Evolutionary conservation across 2,888 invertebrate genomes (phyloP).

Genomic region (Malacosoma neustria): DNA sequence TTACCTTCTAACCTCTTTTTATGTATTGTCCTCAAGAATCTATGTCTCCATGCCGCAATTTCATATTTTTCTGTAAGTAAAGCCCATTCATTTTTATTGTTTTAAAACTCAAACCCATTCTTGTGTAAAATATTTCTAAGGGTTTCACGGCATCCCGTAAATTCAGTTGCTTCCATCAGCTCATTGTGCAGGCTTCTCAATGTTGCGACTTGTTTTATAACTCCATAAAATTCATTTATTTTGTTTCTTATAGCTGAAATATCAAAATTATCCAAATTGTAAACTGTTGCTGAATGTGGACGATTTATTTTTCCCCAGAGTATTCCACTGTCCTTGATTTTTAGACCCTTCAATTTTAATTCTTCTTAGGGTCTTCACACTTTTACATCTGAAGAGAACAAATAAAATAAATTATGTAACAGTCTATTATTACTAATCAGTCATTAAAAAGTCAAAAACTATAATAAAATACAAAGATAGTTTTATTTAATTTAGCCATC

Average conservation of each 20-base stretch:
- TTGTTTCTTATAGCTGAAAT: conserved; percentile 6
- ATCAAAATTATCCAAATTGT: conserved; percentile 7
- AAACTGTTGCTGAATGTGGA: conserved; percentile 7
- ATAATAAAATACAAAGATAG: too few species aligned
- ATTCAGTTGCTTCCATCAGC: conserved; percentile 7
- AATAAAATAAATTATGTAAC: neutral
- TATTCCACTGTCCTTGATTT: conserved; percentile 7
- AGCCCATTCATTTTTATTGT: conserved; percentile 9
- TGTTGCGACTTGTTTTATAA: conserved; percentile 13
- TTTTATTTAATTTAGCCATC: too few species aligned
- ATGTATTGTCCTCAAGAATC: neutral
- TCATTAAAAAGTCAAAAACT: too few species aligned
- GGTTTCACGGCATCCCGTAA: conserved; percentile 4
- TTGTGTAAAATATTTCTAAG: conserved; percentile 3
- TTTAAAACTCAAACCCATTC: conserved; percentile 9
- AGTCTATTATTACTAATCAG: too few species aligned
- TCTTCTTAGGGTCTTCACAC: conserved; percentile 8
- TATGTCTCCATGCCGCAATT: conserved; percentile 10
- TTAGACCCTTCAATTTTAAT: conserved; percentile 9
- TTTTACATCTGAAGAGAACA: conserved; percentile 7
- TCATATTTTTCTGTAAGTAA: conserved; percentile 10
- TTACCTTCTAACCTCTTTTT: neutral
- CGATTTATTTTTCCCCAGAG: conserved; percentile 8
- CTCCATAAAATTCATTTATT: conserved; percentile 13
- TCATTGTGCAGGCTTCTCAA: conserved; percentile 9